Percentiles rank a stretch among this genome's conserved stretches.
These are phyloP conservation scores for Tetrax tetrax DNA, from an alignment of 2,113 vertebrate genomes.

Conservation along the genomic window DNA sequence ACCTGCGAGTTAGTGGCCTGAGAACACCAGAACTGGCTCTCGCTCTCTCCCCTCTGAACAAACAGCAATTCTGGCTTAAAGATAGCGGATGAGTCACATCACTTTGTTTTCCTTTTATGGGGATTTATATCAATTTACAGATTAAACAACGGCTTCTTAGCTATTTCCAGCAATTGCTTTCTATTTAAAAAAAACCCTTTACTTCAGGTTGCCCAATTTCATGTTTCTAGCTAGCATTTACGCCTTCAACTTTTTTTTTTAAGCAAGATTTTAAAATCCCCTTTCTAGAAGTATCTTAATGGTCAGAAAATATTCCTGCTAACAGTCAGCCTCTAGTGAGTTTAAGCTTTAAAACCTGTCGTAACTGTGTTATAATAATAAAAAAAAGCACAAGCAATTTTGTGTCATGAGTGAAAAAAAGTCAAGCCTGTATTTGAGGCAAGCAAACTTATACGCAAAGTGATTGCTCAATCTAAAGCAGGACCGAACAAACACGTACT, in stretches of 20 bases:
- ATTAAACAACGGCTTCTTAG: neutral
- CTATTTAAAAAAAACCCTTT: neutral
- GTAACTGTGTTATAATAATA: neutral
- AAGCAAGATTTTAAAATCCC: neutral
- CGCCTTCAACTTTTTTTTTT: neutral
- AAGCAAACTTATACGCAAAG: neutral
- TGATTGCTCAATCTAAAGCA: neutral
- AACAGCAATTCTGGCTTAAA: neutral
- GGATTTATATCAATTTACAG: neutral
- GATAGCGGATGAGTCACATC: neutral
- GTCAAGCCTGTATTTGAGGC: neutral
- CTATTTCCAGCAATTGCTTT: neutral
- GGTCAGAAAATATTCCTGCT: neutral
- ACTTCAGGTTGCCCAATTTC: neutral
- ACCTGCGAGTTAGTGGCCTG: neutral
- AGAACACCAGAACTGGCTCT: neutral
- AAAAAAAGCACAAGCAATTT: neutral
- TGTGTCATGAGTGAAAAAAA: neutral
- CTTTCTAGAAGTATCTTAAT: neutral
- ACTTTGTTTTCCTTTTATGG: neutral
- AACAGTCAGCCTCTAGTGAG: neutral
- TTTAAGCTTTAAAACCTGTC: neutral
- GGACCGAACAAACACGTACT: neutral
- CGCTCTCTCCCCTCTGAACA: no score
- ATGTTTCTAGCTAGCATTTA: neutral